Evolutionary conservation across 2,888 invertebrate genomes (phyloP).

Genomic region (Aporophyla lueneburgensis): DNA sequence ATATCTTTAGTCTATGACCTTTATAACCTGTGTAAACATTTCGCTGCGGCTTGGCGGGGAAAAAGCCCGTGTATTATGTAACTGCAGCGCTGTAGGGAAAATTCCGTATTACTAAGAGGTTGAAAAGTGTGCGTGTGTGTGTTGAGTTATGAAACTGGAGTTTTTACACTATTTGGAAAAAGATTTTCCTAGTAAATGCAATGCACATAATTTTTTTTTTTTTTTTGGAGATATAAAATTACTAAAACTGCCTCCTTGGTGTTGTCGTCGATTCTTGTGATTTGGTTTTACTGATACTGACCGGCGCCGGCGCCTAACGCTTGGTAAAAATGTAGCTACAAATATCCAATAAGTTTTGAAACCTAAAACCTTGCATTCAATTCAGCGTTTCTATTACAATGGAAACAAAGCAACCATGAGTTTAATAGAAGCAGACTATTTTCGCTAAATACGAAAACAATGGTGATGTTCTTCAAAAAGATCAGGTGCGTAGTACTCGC

Average conservation of each 20-base stretch:
- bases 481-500: too few species aligned
- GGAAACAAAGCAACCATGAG: neutral
- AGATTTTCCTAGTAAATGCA: neutral
- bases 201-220: neutral
- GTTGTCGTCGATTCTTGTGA: neutral
- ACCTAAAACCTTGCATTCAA: slow-evolving; percentile 8
- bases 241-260: neutral
- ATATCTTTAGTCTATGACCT: neutral
- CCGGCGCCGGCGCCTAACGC: too few species aligned
- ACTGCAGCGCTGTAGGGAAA: slow-evolving; percentile 14
- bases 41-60: neutral
- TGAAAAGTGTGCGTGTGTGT: too few species aligned
- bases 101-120: neutral
- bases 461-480: too few species aligned
- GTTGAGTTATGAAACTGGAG: too few species aligned
- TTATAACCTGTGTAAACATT: slow-evolving; percentile 15
- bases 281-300: too few species aligned
- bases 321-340: neutral
- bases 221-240: neutral
- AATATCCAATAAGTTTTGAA: slow-evolving; percentile 7
- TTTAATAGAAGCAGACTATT: neutral
- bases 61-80: slow-evolving; percentile 15
- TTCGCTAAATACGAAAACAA: neutral
- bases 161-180: neutral
- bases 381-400: neutral